Base-by-base conservation (phyloP, 2,113 vertebrate species). In the Cepphus grylle region DNA sequence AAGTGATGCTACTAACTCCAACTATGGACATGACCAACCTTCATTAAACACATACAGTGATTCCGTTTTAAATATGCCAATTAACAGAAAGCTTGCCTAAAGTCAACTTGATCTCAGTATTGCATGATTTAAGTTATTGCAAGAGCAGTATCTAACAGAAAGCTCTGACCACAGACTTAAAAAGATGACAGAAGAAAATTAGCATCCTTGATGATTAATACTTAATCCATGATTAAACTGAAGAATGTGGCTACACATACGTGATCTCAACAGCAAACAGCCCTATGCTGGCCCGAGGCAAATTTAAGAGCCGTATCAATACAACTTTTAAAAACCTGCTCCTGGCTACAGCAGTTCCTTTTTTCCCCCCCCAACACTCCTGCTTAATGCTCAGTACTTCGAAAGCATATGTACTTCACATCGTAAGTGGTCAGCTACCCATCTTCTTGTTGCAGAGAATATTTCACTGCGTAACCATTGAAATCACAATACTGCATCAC, bases 291-390 rank as follows among this genome's bases (percentile, higher is more conserved):
- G 43, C 15, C n/a, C 55, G 20, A 63, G 15, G 12, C 36, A 66
- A 65, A 56, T 74, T 89, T 89, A 55, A 94, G 42, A 86, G 36
- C 36, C 81, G 5, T 29, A 86, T 49, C 22, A 56, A 43, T 5
- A 5, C 11, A 86, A 65, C 8, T 25, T 58, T 71, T 25, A 61
- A 94, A 91, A 74, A 32, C 7, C 23, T 56, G 59, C 27, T 81
- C 36, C 42, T 15, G 15, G 49, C 53, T 78, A 66, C n/a, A 84
- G 27, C 12, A 82, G 30, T 22, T 63, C 30, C 3, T 58, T 42
- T 5, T 2, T 1, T 2, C 1, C 4, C 15, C 11, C 10, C 22
- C 3, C 62, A 86, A 19, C 3, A 65, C 8, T 82, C 9, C 18
- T 66, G 26, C 38, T 62, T 74, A 88, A n/a, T 30, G 26, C n/a